Evolutionary conservation across 2,113 vertebrate genomes (phyloP).

Genomic region (Brienomyrus longianalis): DNA sequence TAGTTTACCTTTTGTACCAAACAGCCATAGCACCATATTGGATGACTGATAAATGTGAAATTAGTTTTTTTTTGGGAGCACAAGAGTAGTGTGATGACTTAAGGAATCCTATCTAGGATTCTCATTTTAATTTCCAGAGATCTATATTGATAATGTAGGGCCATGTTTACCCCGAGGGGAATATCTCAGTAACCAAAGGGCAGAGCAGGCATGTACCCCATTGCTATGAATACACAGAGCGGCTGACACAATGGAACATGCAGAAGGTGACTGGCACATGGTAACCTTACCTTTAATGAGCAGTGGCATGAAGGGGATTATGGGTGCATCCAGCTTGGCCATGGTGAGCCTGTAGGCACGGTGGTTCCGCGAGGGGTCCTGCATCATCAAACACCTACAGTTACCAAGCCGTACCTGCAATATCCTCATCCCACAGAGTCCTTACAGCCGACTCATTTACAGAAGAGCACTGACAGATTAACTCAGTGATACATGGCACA

Average conservation of each 20-base stretch:
- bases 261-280: neutral
- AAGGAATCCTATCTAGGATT: neutral
- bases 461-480: neutral
- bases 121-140: neutral
- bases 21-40: neutral
- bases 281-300: slow-evolving; percentile 84
- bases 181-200: neutral
- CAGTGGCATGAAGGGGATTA: slow-evolving; percentile 96
- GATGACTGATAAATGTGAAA: neutral
- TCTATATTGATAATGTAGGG: neutral
- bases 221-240: neutral
- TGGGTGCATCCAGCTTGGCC: slow-evolving; percentile 88
- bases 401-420: neutral
- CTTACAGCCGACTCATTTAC: neutral
- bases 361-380: slow-evolving; percentile 97
- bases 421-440: neutral
- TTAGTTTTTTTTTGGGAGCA: neutral
- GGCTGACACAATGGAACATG: neutral
- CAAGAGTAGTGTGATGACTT: neutral
- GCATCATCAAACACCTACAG: slow-evolving; percentile 16
- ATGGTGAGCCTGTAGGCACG: slow-evolving; percentile 88
- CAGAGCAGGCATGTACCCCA: neutral
- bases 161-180: neutral
- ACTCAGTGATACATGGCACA: neutral
- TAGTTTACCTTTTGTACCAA: neutral